A percentile compares a stretch with the other conserved stretches of the same genome.
Conservation (phyloP, 2,888 invertebrate genomes). For the Lasioglossum figueresi region DNA sequence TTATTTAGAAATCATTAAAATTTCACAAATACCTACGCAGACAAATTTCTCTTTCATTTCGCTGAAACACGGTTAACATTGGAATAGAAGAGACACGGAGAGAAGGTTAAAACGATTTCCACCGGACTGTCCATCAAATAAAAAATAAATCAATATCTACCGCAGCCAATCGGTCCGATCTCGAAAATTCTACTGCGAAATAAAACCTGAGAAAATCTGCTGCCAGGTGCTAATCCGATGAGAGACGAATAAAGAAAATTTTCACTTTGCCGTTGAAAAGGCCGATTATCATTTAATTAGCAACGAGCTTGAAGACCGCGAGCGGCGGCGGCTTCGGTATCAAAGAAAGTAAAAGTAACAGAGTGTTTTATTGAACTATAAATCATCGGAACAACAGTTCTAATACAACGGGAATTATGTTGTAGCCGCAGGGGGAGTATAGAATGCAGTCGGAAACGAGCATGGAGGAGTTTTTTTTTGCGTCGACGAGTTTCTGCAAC, state of each 20-base stretch:
- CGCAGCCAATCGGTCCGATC: neutral
- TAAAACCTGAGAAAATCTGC: neutral
- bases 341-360: neutral
- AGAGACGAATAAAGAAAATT: neutral
- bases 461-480: constrained; percentile 7
- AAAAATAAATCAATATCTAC: no score
- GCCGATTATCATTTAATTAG: constrained; percentile 8
- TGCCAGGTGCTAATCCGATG: neutral
- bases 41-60: no score
- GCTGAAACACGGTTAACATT: no score
- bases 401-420: constrained; percentile 34
- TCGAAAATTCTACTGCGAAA: neutral
- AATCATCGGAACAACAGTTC: neutral
- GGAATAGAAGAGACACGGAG: no score
- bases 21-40: no score
- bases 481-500: constrained; percentile 25
- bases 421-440: constrained; percentile 7
- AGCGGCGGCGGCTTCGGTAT: neutral
- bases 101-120: no score
- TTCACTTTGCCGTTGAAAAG: neutral
- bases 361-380: neutral
- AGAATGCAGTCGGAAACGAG: constrained; percentile 27
- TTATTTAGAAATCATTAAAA: no score
- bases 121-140: no score
- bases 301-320: neutral